These are phyloP conservation scores for Mylabris phalerata DNA, from an alignment of 1,140 invertebrate genomes.

Conservation along the genomic window DNA sequence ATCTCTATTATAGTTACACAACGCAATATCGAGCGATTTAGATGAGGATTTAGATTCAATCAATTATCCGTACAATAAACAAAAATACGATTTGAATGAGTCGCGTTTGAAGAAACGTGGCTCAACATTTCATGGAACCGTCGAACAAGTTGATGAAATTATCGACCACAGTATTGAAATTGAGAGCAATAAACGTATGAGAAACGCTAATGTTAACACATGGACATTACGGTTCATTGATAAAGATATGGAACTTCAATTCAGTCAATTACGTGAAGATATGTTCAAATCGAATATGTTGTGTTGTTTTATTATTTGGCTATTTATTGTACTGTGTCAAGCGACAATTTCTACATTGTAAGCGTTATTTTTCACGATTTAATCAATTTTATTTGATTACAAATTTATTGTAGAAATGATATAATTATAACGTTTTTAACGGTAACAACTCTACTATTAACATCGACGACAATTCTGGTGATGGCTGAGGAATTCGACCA, in stretches of 20 bases:
- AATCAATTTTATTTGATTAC: too few species aligned
- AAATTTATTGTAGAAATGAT: slow-evolving; percentile 1
- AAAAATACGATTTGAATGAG: slow-evolving; percentile 29
- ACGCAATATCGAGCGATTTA: slow-evolving; percentile 30
- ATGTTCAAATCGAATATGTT: slow-evolving; percentile 93
- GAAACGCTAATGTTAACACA: slow-evolving; percentile 76
- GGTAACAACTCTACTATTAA: slow-evolving; percentile 59
- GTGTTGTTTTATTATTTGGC: slow-evolving; percentile 85
- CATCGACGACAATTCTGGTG: slow-evolving; percentile 63
- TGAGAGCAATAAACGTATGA: slow-evolving; percentile 85
- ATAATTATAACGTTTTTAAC: slow-evolving; percentile 44
- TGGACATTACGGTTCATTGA: slow-evolving; percentile 84
- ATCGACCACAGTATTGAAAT: slow-evolving; percentile 88
- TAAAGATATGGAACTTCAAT: slow-evolving; percentile 62
- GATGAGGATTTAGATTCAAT: slow-evolving; percentile 37
- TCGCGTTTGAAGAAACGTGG: slow-evolving; percentile 16
- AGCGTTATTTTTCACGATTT: slow-evolving; percentile 4
- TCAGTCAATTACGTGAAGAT: slow-evolving; percentile 80
- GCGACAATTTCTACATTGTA: slow-evolving; percentile 25
- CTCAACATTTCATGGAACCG: slow-evolving; percentile 29
- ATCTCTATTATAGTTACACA: slow-evolving; percentile 28
- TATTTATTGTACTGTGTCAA: slow-evolving; percentile 72
- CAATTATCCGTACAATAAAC: slow-evolving; percentile 26
- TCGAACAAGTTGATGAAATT: slow-evolving; percentile 75
- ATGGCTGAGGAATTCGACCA: slow-evolving; percentile 81